Evolutionary conservation across 1,140 invertebrate species (phyloP), one percentile per base, ranked within the genome.

Genomic region (Acromyrmex charruanus): DNA sequence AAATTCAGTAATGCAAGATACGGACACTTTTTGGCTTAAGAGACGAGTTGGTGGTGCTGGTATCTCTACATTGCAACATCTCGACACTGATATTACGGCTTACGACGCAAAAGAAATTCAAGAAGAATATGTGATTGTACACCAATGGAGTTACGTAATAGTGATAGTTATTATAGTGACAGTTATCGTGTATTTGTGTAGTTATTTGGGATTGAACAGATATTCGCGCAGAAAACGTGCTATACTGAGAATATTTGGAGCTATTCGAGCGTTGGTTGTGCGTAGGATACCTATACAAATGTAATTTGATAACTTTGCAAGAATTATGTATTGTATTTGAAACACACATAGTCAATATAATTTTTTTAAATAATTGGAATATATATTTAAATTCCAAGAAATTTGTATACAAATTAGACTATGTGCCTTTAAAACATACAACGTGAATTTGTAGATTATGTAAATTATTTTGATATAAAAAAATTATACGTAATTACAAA

Each of bases 261-360:
- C 94, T 6, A 94, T 95, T 86, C 95, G 95, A 89, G 93, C 93
- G 3, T 93, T 95, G 74, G 91, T 95, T 63, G 89, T 92, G 53
- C 94, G 93, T 61, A 93, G 93, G 94, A 94, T 95, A 92, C 94
- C 63, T 39, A 44, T 93, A 91, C 93, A 93, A 86, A 93, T 95
- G 87, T 95, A 92, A 90, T 59, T 81, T 75, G 2, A 75, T 25
- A 49, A 75, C 51, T 39, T 49, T 14, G 10, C 10, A 16, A 63
- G 4, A 51, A 51, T 9, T 25, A 25, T 74, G n/a, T 9, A 39
- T 51, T 84, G 59, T 84, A 84, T 44, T 44, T 44, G 2, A 44
- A 44, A 44, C 6, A 84, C 2, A 25, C 31, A 31, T 31, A 31
- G 4, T 44, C 21, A 80, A 51, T 39, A 39, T 66, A n/a, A 79